These are phyloP conservation scores for Turnix velox DNA, from an alignment of 2,113 vertebrate genomes.

Conservation along the genomic window DNA sequence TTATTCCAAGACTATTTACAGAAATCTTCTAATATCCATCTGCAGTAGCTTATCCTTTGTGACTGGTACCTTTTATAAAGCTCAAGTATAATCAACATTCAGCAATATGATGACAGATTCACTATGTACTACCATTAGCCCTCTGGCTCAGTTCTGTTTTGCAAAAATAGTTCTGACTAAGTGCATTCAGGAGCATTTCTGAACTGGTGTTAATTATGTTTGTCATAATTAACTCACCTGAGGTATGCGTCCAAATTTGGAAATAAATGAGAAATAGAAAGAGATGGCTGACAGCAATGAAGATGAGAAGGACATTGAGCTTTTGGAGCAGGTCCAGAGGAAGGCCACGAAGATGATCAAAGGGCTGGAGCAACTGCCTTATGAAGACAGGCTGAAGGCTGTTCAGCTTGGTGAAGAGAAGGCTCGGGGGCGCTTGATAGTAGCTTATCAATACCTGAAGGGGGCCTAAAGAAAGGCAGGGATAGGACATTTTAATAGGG, in stretches of 20 bases:
- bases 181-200: neutral
- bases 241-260: neutral
- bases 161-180: constrained; percentile 11
- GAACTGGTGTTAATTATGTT: neutral
- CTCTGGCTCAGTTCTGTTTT: neutral
- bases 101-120: neutral
- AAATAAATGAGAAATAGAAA: neutral
- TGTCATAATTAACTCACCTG: neutral
- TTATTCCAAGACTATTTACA: neutral
- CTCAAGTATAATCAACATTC: neutral
- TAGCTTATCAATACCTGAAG: no score
- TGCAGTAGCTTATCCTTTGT: neutral
- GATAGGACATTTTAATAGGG: no score
- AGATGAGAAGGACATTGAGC: neutral
- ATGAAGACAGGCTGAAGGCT: no score
- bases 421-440: no score
- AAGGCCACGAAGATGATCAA: no score
- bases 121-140: neutral
- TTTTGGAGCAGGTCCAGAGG: no score
- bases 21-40: neutral
- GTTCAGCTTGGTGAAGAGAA: no score
- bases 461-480: no score
- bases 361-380: no score
- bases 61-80: neutral
- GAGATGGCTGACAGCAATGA: neutral